Evolutionary conservation across 2,797 vertebrate species (phyloP).

Genomic region (Acanthornis magna): DNA sequence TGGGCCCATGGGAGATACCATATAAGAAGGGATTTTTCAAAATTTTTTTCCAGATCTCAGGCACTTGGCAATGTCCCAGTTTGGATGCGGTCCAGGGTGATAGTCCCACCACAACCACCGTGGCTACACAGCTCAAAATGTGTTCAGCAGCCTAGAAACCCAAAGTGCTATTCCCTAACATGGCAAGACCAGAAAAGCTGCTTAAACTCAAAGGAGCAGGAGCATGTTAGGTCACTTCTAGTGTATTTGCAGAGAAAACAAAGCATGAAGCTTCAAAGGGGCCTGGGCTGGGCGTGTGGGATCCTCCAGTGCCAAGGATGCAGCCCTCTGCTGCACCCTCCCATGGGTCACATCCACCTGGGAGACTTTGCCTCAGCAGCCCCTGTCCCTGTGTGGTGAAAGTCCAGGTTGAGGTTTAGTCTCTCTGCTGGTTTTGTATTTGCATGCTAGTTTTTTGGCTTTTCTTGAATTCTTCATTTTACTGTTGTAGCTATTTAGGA

Average conservation of each 20-base stretch:
- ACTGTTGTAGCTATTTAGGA: not conserved
- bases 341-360: not conserved
- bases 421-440: not conserved
- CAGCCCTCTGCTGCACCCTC: not conserved
- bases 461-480: not conserved
- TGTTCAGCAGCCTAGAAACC: not conserved
- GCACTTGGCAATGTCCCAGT: not conserved
- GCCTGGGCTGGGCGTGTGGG: not conserved
- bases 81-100: not conserved
- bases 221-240: slow-evolving; percentile 32
- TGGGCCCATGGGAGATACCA: not conserved
- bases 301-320: not conserved
- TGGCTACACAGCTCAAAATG: not conserved
- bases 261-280: not conserved
- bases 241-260: slow-evolving; percentile 50
- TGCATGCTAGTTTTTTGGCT: not conserved
- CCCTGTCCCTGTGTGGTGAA: not conserved
- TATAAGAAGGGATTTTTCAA: not conserved
- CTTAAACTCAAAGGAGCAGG: not conserved
- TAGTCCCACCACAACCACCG: not conserved
- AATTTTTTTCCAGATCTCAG: not conserved
- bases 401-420: not conserved
- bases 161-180: not conserved
- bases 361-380: not conserved
- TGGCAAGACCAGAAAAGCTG: not conserved